Percentiles rank a stretch among this genome's conserved stretches.
These are phyloP conservation scores for Eilema griseolum DNA, from an alignment of 2,888 invertebrate genomes.

Conservation along the genomic window DNA sequence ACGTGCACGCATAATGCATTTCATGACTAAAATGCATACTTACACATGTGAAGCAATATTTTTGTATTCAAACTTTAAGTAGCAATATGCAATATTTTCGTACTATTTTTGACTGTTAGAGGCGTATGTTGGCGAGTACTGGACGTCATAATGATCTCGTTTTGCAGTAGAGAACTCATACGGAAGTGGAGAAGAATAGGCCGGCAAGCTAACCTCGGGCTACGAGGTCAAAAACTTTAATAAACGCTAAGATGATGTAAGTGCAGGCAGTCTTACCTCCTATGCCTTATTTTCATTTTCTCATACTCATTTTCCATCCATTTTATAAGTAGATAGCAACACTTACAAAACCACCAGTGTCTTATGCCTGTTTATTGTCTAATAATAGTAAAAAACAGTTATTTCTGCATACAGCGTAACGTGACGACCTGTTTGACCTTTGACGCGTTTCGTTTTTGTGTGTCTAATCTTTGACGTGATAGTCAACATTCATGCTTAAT, in stretches of 20 bases:
- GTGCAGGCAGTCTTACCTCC: not conserved
- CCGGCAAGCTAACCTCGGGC: not conserved
- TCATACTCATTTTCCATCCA: not conserved
- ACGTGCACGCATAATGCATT: too few relatives aligned
- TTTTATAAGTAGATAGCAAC: not conserved
- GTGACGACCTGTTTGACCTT: constrained; percentile 14
- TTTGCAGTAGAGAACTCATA: too few relatives aligned
- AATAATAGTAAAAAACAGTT: not conserved
- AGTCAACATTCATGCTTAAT: not conserved
- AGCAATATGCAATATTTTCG: too few relatives aligned
- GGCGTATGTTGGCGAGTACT: not conserved
- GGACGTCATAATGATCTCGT: too few relatives aligned
- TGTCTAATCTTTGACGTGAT: constrained; percentile 7
- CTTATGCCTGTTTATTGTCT: not conserved
- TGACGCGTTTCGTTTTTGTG: constrained; percentile 15
- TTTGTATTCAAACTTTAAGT: too few relatives aligned
- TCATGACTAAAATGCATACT: too few relatives aligned
- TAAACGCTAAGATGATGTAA: not conserved
- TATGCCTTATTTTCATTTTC: not conserved
- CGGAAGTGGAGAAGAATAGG: not conserved
- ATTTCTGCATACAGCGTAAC: not conserved
- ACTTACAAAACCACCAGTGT: not conserved
- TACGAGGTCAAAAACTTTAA: too few relatives aligned
- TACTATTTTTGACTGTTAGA: too few relatives aligned
- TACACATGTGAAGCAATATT: too few relatives aligned